These are phyloP conservation scores for Coelopa pilipes DNA, from an alignment of 2,888 invertebrate genomes.

Conservation along the genomic window DNA sequence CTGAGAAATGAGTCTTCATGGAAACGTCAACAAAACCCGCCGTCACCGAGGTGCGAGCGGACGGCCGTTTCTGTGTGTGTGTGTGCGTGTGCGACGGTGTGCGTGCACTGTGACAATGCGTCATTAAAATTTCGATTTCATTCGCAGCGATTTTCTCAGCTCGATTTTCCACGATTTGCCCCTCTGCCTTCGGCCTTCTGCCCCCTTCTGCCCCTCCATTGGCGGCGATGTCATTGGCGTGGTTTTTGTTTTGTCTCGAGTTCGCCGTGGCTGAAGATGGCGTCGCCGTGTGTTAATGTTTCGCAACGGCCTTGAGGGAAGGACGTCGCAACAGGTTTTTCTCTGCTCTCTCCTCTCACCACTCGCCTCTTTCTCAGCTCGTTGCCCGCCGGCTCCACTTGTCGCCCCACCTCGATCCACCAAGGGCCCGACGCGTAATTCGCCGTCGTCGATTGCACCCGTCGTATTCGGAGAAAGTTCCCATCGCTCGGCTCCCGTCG, in stretches of 20 bases:
- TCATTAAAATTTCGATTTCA: not conserved
- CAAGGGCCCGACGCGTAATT: not conserved
- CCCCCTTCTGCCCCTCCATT: not conserved
- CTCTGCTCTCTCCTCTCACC: slow-evolving; percentile 30
- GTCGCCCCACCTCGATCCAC: not conserved
- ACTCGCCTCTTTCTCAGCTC: not conserved
- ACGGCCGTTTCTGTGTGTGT: not conserved
- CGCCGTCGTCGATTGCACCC: too few species aligned
- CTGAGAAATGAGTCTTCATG: not conserved
- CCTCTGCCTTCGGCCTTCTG: not conserved
- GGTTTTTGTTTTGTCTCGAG: slow-evolving; percentile 12
- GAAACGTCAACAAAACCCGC: not conserved
- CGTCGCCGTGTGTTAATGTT: slow-evolving; percentile 8
- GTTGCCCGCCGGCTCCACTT: not conserved
- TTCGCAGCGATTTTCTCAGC: not conserved
- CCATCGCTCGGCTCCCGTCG: not conserved
- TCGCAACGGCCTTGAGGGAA: slow-evolving; percentile 58
- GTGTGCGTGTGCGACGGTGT: not conserved
- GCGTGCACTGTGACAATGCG: not conserved
- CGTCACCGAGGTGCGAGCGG: not conserved
- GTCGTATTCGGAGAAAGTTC: too few species aligned
- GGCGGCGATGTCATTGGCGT: not conserved
- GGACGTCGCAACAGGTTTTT: slow-evolving; percentile 58
- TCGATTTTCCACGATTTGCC: not conserved
- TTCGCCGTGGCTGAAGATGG: not conserved